phyloP scores from a whole-genome alignment of 2,888 invertebrate species.

The Watsonalla binaria region DNA sequence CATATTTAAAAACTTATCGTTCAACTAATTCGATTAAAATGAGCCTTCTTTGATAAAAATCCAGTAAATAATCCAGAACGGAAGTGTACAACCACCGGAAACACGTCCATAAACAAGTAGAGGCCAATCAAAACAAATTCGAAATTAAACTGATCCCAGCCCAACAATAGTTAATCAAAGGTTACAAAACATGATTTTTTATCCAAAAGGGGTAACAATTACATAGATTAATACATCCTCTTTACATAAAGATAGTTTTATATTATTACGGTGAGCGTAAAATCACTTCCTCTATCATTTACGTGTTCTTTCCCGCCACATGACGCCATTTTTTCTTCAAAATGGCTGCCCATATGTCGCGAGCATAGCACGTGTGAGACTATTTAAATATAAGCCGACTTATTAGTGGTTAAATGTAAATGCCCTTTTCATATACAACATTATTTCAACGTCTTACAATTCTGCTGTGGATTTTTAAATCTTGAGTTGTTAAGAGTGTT shows the following conservation, averaged over 20 bases:
- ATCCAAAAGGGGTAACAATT: slow-evolving; percentile 68
- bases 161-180: slow-evolving; percentile 58
- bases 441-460: no score
- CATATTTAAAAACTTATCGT: neutral
- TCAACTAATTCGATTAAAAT: neutral
- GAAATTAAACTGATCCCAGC: slow-evolving; percentile 61
- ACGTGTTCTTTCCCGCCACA: slow-evolving; percentile 59
- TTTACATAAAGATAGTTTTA: slow-evolving; percentile 56
- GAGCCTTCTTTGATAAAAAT: neutral
- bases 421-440: no score
- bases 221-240: slow-evolving; percentile 76
- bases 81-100: slow-evolving; percentile 51
- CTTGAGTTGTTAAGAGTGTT: no score
- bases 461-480: no score
- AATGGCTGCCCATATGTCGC: slow-evolving; percentile 60
- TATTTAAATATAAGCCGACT: slow-evolving; percentile 11
- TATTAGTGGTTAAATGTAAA: slow-evolving; percentile 13
- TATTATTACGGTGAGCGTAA: slow-evolving; percentile 63
- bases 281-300: slow-evolving; percentile 74
- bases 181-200: slow-evolving; percentile 62
- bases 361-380: slow-evolving; percentile 52
- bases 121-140: slow-evolving; percentile 69
- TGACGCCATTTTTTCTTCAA: slow-evolving; percentile 62
- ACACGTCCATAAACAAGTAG: slow-evolving; percentile 43
- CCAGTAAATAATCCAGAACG: slow-evolving; percentile 26